Evolutionary conservation across 1,140 invertebrate genomes (phyloP), one percentile per base, ranked within the genome.

Genomic region (Papilio machaon): DNA sequence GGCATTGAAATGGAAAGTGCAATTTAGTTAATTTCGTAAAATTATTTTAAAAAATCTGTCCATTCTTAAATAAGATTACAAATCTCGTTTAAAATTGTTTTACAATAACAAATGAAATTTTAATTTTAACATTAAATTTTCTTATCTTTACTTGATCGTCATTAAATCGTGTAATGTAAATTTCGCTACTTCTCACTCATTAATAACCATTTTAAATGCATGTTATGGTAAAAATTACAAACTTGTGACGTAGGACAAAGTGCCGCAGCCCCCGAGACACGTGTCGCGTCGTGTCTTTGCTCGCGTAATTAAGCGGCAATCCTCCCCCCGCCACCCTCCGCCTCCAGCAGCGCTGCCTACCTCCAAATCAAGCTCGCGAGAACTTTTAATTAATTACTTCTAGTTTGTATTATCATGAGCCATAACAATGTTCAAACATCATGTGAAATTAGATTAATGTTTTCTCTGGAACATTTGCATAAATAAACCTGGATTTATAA

Each of bases 341-440:
- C 49, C 74, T n/a, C 49, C 15, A 19, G 17, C 54, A 19, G 10
- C 60, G 60, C 60, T 64, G 23, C 74, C 74, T 35, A 76, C 74
- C 74, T 46, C 74, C 23, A 77, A 38, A 58, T 30, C 30, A 35
- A 70, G 30, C 64, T 52, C 49, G 15, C 23, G 47, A 46, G n/a
- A 54, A 35, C 8, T 76, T 76, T 58, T 77, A 77, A 77, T 77
- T 77, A 77, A 77, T 60, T 15, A 77, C 75, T 35, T 35, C 30
- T 54, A 54, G 30, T 77, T 77, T 58, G 52, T 0, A 77, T 77
- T 77, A 77, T 58, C 30, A 38, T 38, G 30, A 17, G 64, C 35
- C 74, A 13, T 76, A 54, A 77, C 30, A 52, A 77, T 23, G 52
- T 77, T 77, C 30, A 70, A 70, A 70, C 64, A 35, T 60, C 54